phyloP scores from a whole-genome alignment of 2,797 vertebrate species.

The Rhodeus uyekii region DNA sequence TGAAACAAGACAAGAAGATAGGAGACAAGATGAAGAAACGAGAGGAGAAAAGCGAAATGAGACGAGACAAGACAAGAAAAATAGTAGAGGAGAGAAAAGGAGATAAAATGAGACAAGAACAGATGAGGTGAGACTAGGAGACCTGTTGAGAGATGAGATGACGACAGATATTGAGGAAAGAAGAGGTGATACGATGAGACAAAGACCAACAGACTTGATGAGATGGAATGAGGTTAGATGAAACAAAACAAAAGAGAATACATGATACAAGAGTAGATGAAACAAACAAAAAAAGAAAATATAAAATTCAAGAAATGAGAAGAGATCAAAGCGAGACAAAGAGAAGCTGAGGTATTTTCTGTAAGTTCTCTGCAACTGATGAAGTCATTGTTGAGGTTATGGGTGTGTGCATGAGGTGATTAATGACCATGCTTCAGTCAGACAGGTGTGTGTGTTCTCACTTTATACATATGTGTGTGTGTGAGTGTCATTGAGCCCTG shows the following conservation, averaged over 20 bases:
- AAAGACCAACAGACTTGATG: not conserved
- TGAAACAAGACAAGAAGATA: not conserved
- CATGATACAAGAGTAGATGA: not conserved
- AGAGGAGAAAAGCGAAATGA: not conserved
- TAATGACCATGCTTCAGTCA: constrained; percentile 59
- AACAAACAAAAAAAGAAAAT: not conserved
- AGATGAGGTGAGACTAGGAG: constrained; percentile 23
- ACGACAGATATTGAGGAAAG: not conserved
- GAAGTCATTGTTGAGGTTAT: constrained; percentile 52
- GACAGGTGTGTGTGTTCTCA: constrained; percentile 48
- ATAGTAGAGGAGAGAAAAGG: not conserved
- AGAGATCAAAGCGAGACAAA: not conserved
- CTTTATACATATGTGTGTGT: constrained; percentile 11
- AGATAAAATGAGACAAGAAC: constrained; percentile 32
- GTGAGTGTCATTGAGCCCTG: constrained; percentile 21
- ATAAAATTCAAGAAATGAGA: not conserved
- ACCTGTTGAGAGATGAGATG: not conserved
- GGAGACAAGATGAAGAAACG: not conserved
- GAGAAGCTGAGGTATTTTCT: not conserved
- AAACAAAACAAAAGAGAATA: not conserved
- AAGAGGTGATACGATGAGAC: not conserved
- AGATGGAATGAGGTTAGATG: not conserved
- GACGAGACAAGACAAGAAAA: not conserved
- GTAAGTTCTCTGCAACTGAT: constrained; percentile 38
- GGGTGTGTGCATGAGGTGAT: constrained; percentile 49